Evolutionary conservation across 2,888 invertebrate species (phyloP).

Genomic region (Peribatodes rhomboidaria): DNA sequence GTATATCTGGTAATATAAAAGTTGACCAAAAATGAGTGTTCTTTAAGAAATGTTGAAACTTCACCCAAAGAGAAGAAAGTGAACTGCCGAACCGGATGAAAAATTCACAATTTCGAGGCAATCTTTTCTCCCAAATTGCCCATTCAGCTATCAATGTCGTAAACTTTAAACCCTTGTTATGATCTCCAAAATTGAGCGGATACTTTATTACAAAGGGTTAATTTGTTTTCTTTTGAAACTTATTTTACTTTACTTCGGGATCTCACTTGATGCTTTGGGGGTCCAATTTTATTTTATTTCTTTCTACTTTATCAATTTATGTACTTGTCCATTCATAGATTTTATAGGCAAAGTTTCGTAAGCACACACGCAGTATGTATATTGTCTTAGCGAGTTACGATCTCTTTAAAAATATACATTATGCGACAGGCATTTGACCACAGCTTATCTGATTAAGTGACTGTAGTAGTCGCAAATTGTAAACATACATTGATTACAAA

Average conservation of each 20-base stretch:
- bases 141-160: conserved; percentile 29
- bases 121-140: conserved; percentile 24
- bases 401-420: background rate
- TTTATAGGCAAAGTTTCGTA: conserved; percentile 4
- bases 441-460: background rate
- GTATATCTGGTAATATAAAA: background rate
- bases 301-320: background rate
- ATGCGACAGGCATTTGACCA: background rate
- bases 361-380: background rate
- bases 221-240: conserved; percentile 22
- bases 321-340: background rate
- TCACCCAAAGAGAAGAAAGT: background rate
- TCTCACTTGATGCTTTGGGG: conserved; percentile 6
- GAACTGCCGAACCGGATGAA: conserved; percentile 3
- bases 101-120: conserved; percentile 15
- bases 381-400: background rate
- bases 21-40: background rate
- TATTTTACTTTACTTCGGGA: conserved; percentile 14
- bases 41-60: background rate
- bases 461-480: too few species aligned
- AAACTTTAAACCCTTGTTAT: conserved; percentile 28
- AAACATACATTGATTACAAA: too few species aligned
- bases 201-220: conserved; percentile 30
- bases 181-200: conserved; percentile 22
- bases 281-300: conserved; percentile 4